Evolutionary conservation across 2,888 invertebrate species (phyloP).

Genomic region (Notocelia uddmanniana): DNA sequence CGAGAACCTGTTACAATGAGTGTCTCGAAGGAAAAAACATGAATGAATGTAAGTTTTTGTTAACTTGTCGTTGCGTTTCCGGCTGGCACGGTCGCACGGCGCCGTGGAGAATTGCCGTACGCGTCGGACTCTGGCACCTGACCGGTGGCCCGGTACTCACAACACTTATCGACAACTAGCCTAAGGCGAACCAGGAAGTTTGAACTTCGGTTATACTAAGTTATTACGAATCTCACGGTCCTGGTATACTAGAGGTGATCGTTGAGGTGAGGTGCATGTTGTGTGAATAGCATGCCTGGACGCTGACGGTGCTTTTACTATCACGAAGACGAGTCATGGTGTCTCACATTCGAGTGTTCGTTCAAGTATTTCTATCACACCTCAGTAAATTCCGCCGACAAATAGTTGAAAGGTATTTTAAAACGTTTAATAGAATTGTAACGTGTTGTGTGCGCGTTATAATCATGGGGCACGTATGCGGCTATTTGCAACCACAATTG

Average conservation of each 20-base stretch:
- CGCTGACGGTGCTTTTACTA: conserved; percentile 47
- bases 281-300: conserved; percentile 23
- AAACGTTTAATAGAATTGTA: neutral
- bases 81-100: conserved; percentile 73
- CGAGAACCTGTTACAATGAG: conserved; percentile 69
- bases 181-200: neutral
- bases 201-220: neutral
- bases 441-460: neutral
- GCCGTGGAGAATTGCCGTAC: conserved; percentile 83
- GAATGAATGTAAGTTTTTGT: conserved; percentile 84
- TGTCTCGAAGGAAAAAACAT: conserved; percentile 73
- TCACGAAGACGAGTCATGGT: conserved; percentile 25
- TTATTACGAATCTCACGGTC: neutral
- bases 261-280: neutral
- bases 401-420: neutral
- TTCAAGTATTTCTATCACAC: conserved; percentile 13
- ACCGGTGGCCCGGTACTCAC: conserved; percentile 34
- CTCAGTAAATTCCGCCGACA: neutral
- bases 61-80: conserved; percentile 83
- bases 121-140: conserved; percentile 72
- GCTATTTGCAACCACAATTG: neutral
- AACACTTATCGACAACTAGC: neutral
- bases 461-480: neutral
- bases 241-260: neutral
- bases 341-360: conserved; percentile 4